phyloP scores from a whole-genome alignment of 2,888 invertebrate species.

The Netelia melanura region DNA sequence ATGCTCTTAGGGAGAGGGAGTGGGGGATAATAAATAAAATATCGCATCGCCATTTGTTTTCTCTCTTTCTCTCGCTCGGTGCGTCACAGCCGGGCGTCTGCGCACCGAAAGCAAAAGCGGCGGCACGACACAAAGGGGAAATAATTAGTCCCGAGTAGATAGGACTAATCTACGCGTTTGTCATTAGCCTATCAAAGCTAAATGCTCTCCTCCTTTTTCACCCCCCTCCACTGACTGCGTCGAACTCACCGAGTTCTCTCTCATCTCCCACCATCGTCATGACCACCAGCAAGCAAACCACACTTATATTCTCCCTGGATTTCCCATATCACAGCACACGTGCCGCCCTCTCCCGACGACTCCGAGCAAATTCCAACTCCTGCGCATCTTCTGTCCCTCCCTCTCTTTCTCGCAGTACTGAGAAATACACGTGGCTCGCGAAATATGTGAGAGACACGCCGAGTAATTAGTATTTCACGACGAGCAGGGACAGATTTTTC shows the following conservation, averaged over 20 bases:
- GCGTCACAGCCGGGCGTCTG: slow-evolving; percentile 50
- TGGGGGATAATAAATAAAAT: slow-evolving; percentile 74
- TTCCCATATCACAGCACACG: slow-evolving; percentile 6
- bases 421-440: slow-evolving; percentile 51
- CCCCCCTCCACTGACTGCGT: slow-evolving; percentile 35
- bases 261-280: slow-evolving; percentile 31
- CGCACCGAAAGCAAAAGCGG: slow-evolving; percentile 59
- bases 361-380: slow-evolving; percentile 43
- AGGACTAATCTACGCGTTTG: slow-evolving; percentile 83
- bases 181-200: slow-evolving; percentile 84
- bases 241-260: slow-evolving; percentile 27
- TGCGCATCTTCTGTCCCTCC: slow-evolving; percentile 36
- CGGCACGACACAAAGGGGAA: slow-evolving; percentile 82
- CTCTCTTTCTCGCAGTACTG: slow-evolving; percentile 29
- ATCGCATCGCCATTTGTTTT: slow-evolving; percentile 70
- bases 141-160: slow-evolving; percentile 82
- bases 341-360: slow-evolving; percentile 17
- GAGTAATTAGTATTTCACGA: slow-evolving; percentile 80
- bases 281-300: not conserved
- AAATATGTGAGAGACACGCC: slow-evolving; percentile 78
- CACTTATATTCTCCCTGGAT: slow-evolving; percentile 33
- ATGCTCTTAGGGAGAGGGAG: not conserved
- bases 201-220: slow-evolving; percentile 71
- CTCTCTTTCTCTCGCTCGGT: not conserved
- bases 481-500: not conserved